phyloP scores from a whole-genome alignment of 2,797 vertebrate species.

The Odontamblyopus rebecca region DNA sequence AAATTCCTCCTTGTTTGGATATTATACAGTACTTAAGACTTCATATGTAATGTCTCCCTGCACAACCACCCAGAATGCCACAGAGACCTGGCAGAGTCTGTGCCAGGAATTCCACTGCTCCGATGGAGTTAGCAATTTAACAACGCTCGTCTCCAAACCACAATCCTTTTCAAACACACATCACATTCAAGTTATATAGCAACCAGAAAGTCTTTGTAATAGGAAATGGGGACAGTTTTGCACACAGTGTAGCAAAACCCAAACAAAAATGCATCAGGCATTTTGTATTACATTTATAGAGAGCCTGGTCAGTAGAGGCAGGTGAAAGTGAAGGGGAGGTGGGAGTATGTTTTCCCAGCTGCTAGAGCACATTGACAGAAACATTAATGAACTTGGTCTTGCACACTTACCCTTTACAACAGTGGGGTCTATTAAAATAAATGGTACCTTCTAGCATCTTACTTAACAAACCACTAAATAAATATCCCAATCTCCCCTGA shows the following conservation, averaged over 20 bases:
- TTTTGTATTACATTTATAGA: not conserved
- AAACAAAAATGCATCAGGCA: not conserved
- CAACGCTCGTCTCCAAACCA: constrained; percentile 69
- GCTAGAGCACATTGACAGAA: constrained; percentile 34
- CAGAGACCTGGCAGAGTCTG: constrained; percentile 35
- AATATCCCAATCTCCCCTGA: not conserved
- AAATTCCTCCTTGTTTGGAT: not conserved
- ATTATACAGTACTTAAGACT: not conserved
- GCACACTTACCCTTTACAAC: constrained; percentile 3
- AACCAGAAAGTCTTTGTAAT: constrained; percentile 67
- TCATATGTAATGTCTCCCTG: constrained; percentile 44
- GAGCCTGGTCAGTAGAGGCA: constrained; percentile 17
- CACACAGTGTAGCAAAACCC: constrained; percentile 32
- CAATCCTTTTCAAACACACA: constrained; percentile 71
- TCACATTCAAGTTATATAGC: constrained; percentile 70
- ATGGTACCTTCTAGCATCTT: not conserved
- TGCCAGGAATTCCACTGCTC: constrained; percentile 68
- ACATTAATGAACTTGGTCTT: constrained; percentile 18
- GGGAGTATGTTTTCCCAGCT: constrained; percentile 65
- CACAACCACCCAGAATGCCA: constrained; percentile 31
- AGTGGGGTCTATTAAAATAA: constrained; percentile 9
- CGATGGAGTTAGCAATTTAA: constrained; percentile 76
- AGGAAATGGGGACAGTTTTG: constrained; percentile 23
- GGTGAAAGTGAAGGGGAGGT: constrained; percentile 29
- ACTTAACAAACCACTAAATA: not conserved